Evolutionary conservation across 2,888 invertebrate genomes (phyloP).

Genomic region (Hypselothyrea guttata): DNA sequence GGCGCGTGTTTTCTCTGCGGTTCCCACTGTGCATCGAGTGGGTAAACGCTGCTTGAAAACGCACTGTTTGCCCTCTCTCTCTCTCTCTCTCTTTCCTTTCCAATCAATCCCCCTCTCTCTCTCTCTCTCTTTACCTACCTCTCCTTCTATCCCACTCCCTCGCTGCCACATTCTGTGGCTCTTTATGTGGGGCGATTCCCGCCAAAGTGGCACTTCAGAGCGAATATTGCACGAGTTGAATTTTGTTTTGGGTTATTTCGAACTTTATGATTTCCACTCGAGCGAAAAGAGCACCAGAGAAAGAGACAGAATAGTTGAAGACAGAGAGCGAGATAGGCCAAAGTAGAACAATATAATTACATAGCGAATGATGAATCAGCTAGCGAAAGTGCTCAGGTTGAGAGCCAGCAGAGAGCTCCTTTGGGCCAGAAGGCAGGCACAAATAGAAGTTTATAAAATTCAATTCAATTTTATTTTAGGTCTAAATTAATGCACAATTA

Average conservation of each 20-base stretch:
- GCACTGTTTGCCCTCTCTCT: too few relatives aligned
- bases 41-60: too few relatives aligned
- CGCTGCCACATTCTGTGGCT: not conserved
- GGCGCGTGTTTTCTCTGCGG: slow-evolving; percentile 35
- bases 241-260: slow-evolving; percentile 39
- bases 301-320: not conserved
- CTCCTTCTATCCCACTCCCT: not conserved
- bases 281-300: not conserved
- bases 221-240: slow-evolving; percentile 50
- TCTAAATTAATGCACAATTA: too few relatives aligned
- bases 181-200: slow-evolving; percentile 35
- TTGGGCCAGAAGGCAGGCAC: too few relatives aligned
- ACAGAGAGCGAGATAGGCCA: slow-evolving; percentile 7
- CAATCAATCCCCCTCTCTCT: too few relatives aligned
- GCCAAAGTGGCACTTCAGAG: slow-evolving; percentile 42
- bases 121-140: too few relatives aligned
- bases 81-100: too few relatives aligned
- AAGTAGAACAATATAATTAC: slow-evolving; percentile 30
- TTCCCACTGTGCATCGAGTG: slow-evolving; percentile 4
- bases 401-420: too few relatives aligned
- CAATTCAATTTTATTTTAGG: too few relatives aligned
- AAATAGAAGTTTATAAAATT: too few relatives aligned
- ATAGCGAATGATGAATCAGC: slow-evolving; percentile 33
- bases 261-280: slow-evolving; percentile 35
- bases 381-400: slow-evolving; percentile 10